Evolutionary conservation across 2,113 vertebrate species (phyloP).

Genomic region (Vidua chalybeata): DNA sequence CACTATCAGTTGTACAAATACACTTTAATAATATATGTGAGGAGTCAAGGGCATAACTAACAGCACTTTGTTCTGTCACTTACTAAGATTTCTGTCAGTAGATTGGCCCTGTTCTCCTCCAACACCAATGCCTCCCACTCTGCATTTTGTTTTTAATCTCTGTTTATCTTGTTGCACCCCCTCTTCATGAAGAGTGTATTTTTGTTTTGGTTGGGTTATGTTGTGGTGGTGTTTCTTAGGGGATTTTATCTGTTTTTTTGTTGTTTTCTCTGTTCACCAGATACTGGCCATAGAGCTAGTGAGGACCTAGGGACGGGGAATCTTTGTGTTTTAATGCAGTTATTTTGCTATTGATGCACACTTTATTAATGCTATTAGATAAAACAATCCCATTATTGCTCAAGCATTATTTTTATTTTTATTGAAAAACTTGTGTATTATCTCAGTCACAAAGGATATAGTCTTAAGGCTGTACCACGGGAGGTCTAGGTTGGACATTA

Average conservation of each 20-base stretch:
- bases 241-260: background rate
- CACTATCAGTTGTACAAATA: background rate
- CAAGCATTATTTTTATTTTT: background rate
- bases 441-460: background rate
- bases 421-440: background rate
- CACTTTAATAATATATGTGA: background rate
- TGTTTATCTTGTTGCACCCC: accelerated
- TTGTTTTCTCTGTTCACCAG: background rate
- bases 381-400: background rate
- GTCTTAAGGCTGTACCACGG: background rate
- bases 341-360: background rate
- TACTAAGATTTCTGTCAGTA: background rate
- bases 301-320: background rate
- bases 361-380: background rate
- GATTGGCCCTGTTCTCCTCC: background rate
- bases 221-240: background rate
- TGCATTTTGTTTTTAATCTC: background rate
- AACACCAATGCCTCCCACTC: background rate
- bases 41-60: background rate
- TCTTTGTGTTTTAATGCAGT: background rate
- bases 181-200: background rate
- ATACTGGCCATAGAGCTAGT: background rate
- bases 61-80: background rate
- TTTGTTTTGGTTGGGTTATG: background rate
- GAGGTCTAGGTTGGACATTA: background rate